Conservation (phyloP, 1,140 invertebrate genomes). For the Lineus longissimus region DNA sequence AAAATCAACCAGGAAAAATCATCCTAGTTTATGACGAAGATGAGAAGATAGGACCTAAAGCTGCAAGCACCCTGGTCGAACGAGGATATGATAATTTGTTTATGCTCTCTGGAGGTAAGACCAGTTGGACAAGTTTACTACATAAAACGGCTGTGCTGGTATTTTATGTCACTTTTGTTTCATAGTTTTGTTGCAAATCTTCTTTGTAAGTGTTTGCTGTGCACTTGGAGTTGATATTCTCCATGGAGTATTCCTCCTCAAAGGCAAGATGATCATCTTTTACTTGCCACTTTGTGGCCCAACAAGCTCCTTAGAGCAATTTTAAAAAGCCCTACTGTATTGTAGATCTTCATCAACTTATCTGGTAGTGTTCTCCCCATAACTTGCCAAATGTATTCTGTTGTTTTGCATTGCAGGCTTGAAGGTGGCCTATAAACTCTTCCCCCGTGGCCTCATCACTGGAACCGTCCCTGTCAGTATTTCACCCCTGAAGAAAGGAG, state of each 20-base stretch:
- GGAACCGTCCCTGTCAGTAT: conserved; percentile 36
- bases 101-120: conserved; percentile 57
- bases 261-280: no score
- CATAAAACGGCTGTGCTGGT: neutral
- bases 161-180: neutral
- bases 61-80: conserved; percentile 55
- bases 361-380: no score
- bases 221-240: no score
- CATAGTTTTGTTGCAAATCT: neutral
- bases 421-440: conserved; percentile 45
- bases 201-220: neutral
- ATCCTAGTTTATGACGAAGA: conserved; percentile 60
- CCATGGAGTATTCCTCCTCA: no score
- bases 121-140: neutral
- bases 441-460: conserved; percentile 47
- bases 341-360: no score
- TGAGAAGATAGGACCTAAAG: conserved; percentile 50
- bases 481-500: conserved; percentile 25
- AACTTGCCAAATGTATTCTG: no score
- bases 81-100: conserved; percentile 60
- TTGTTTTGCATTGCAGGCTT: conserved; percentile 36
- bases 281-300: no score
- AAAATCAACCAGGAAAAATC: conserved; percentile 55
- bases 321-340: no score
- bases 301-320: no score